A percentile compares a stretch with the other conserved stretches of the same genome.
Evolutionary conservation across 1,140 invertebrate genomes (phyloP).

Genomic region (Cepaea nemoralis): DNA sequence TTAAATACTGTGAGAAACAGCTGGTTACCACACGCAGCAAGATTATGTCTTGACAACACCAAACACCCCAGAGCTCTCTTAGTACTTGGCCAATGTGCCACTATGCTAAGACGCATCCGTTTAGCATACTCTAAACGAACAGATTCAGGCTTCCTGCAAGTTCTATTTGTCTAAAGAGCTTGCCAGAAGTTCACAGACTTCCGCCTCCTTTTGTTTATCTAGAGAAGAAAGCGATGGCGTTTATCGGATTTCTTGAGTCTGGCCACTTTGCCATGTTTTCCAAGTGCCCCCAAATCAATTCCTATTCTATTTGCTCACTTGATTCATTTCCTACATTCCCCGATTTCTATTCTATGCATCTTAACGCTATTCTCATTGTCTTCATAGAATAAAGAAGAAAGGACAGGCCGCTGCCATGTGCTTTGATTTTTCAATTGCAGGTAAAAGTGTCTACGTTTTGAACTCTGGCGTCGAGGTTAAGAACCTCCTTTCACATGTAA

Average conservation of each 20-base stretch:
- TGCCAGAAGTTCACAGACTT: not conserved
- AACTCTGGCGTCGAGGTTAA: not conserved
- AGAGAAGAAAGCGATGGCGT: not conserved
- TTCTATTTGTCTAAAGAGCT: not conserved
- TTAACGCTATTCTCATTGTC: not conserved
- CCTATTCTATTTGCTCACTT: not conserved
- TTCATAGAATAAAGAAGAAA: not conserved
- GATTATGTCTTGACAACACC: no score
- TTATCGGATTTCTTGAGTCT: not conserved
- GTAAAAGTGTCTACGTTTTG: not conserved
- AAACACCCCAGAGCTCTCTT: no score
- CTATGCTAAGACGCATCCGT: no score
- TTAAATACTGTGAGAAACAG: no score
- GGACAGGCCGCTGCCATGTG: not conserved
- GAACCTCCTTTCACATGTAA: not conserved
- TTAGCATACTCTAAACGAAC: no score
- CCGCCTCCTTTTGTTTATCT: not conserved
- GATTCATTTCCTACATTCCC: not conserved
- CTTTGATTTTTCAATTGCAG: not conserved
- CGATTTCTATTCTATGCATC: not conserved
- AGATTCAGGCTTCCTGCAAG: no score
- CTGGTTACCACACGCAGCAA: no score
- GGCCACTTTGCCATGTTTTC: not conserved
- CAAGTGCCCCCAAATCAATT: not conserved
- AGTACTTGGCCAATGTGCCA: no score